A percentile compares a stretch with the other conserved stretches of the same genome.
Evolutionary conservation across 2,888 invertebrate genomes (phyloP).

Genomic region (Drosophila prolongata): DNA sequence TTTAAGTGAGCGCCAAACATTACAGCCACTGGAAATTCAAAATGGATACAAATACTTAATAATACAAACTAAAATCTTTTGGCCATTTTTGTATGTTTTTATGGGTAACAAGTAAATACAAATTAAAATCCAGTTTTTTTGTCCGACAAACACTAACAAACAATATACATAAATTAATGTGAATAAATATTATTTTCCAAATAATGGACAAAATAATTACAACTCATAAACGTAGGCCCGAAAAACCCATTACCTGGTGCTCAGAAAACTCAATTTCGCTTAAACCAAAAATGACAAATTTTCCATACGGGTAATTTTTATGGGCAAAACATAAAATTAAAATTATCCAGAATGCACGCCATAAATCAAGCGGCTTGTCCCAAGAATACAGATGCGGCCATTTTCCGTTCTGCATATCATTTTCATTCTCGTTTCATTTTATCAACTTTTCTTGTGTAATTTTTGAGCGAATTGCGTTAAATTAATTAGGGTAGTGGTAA

Average conservation of each 20-base stretch:
- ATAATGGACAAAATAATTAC: not conserved
- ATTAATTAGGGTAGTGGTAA: constrained; percentile 67
- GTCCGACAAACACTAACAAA: too few relatives aligned
- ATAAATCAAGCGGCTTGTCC: constrained; percentile 40
- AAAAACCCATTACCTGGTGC: not conserved
- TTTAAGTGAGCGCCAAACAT: constrained; percentile 27
- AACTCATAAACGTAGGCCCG: not conserved
- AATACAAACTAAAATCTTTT: too few relatives aligned
- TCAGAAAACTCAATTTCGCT: not conserved
- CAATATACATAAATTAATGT: too few relatives aligned
- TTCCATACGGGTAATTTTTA: constrained; percentile 46
- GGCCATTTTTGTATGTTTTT: not conserved
- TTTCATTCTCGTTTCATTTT: constrained; percentile 59
- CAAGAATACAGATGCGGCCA: constrained; percentile 24
- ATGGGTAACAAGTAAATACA: not conserved
- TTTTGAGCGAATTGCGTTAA: constrained; percentile 54
- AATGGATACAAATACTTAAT: constrained; percentile 1
- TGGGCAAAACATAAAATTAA: constrained; percentile 42
- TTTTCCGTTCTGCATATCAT: constrained; percentile 36
- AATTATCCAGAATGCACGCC: constrained; percentile 34
- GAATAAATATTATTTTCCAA: not conserved
- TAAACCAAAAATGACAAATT: constrained; percentile 29
- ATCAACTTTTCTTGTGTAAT: constrained; percentile 52
- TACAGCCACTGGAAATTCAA: constrained; percentile 29
- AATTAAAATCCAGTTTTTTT: too few relatives aligned